A percentile compares a stretch with the other conserved stretches of the same genome.
Evolutionary conservation across 2,113 vertebrate species (phyloP).

Genomic region (Fulmarus glacialis): DNA sequence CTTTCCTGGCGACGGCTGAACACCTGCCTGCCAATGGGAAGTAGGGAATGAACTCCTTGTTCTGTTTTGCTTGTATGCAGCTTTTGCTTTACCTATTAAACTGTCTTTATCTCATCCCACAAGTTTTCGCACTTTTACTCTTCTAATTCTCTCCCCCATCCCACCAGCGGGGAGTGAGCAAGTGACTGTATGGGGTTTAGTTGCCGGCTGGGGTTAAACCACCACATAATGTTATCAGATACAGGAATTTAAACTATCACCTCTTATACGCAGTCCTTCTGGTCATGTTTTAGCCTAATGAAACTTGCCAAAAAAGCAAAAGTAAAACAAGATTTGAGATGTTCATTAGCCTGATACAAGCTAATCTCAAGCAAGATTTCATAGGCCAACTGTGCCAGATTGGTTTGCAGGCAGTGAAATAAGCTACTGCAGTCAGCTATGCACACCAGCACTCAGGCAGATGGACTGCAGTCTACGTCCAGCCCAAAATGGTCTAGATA

Average conservation of each 20-base stretch:
- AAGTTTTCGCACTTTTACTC: too few relatives aligned
- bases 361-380: neutral
- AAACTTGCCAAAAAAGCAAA: neutral
- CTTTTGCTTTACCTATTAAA: too few relatives aligned
- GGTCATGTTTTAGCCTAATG: neutral
- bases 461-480: neutral
- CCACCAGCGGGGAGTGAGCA: too few relatives aligned
- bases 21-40: too few relatives aligned
- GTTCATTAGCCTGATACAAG: neutral
- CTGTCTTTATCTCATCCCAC: too few relatives aligned
- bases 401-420: neutral
- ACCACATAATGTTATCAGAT: neutral
- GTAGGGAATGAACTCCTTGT: too few relatives aligned
- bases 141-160: too few relatives aligned
- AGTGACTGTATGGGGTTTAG: too few relatives aligned
- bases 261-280: neutral
- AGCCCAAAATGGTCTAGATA: neutral
- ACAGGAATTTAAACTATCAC: neutral
- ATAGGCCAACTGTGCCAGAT: neutral
- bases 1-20: too few relatives aligned
- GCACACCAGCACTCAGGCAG: conserved; percentile 1
- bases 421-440: conserved; percentile 7
- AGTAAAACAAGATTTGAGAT: neutral
- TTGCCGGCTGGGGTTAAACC: too few relatives aligned
- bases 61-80: too few relatives aligned